Base-by-base conservation (phyloP, 2,113 vertebrate genomes). In the Geothlypis trichas region DNA sequence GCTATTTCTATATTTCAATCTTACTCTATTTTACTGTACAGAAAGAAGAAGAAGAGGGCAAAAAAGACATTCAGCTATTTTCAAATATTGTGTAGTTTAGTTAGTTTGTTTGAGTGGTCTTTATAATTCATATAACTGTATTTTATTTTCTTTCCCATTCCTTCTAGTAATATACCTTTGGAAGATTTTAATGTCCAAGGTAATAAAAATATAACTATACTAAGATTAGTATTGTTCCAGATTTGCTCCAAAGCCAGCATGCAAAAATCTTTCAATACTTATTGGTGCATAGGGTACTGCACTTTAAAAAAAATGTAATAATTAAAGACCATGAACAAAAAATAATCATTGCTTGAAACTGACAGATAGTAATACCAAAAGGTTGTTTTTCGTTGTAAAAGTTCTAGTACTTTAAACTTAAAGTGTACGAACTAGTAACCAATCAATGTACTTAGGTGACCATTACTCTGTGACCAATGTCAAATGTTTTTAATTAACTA, bases 401-500 rank as follows among this genome's bases (percentile, higher is more conserved):
- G 13, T 27, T 24, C 26, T 57, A 28, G 5, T 52, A 27, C 19
- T 84, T 95, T 63, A 72, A 67, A 78, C 6, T 78, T 75, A 20
- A 65, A 82, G 15, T 30, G 7, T 82, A 22, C 37, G 65, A 73
- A 37, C n/a, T 41, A 58, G 35, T 52, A 71, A 61, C 22, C 26
- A 72, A 66, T 46, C 72, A 89, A 58, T 41, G 10, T 1, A 1
- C 66, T 87, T 57, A 65, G 21, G 21, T 66, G 55, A 68, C 69
- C 20, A 30, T 85, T 84, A 75, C 20, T 84, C 71, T 91, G 69
- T 96, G 94, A 79, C 67, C 35, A 62, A 20, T 87, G 81, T 87
- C 41, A 89, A 90, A 91, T 67, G n/a, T 42, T 91, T 95, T 93
- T 76, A 87, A 89, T 93, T 93, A 90, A 35, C 46, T 76, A 66